Conservation (phyloP, 2,888 invertebrate species). For the Peribatodes rhomboidaria region DNA sequence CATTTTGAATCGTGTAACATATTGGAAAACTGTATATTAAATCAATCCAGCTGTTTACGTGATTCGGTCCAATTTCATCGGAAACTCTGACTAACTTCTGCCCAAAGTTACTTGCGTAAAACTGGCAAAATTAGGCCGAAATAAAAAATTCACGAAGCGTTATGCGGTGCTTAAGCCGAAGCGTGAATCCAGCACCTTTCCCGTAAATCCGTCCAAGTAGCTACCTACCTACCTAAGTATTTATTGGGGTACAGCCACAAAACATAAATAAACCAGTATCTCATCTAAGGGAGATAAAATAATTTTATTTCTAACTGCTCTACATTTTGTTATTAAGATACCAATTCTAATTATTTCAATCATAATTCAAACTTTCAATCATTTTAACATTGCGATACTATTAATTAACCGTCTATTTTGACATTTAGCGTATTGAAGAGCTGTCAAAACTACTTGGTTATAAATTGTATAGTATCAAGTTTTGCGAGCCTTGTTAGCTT, state of each 20-base stretch:
- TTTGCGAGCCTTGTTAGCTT: too few relatives aligned
- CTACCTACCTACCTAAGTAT: conserved; percentile 21
- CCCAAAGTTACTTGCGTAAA: neutral
- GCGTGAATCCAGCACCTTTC: conserved; percentile 25
- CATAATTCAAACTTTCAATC: too few relatives aligned
- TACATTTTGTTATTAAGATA: too few relatives aligned
- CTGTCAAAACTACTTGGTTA: too few relatives aligned
- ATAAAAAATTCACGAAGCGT: conserved; percentile 18
- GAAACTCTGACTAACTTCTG: neutral
- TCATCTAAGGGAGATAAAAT: neutral
- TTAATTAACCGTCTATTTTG: too few relatives aligned
- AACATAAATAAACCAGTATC: conserved; percentile 15
- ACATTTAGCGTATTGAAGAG: too few relatives aligned
- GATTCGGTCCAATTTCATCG: neutral
- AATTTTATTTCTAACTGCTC: too few relatives aligned
- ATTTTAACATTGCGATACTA: too few relatives aligned
- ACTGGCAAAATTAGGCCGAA: conserved; percentile 5
- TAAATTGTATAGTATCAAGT: too few relatives aligned
- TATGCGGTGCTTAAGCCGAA: conserved; percentile 13
- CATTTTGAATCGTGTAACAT: too few relatives aligned
- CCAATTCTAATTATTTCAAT: too few relatives aligned
- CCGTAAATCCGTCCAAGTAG: conserved; percentile 26
- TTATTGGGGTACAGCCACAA: conserved; percentile 20
- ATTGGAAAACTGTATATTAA: too few relatives aligned
- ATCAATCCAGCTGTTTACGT: neutral